phyloP scores from a whole-genome alignment of 2,888 invertebrate species.

The Drosophila algonquin region DNA sequence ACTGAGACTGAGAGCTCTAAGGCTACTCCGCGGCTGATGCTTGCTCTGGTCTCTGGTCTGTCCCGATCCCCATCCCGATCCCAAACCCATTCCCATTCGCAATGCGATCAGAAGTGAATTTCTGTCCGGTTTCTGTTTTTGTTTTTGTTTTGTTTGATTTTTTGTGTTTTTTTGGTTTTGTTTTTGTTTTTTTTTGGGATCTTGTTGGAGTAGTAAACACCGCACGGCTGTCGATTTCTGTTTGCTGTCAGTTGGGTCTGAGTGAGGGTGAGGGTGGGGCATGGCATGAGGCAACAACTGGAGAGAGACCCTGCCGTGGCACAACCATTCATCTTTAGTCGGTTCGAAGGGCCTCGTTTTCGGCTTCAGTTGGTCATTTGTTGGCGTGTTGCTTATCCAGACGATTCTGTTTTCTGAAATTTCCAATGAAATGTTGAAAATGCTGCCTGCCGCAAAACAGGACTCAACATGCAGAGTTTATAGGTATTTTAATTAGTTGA shows the following conservation, averaged over 20 bases:
- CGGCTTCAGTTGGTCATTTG: slow-evolving; percentile 42
- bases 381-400: slow-evolving; percentile 78
- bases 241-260: slow-evolving; percentile 65
- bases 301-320: slow-evolving; percentile 35
- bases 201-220: slow-evolving; percentile 72
- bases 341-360: slow-evolving; percentile 73
- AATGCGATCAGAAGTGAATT: slow-evolving; percentile 63
- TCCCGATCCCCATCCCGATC: slow-evolving; percentile 35
- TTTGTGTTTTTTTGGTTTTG: slow-evolving; percentile 27
- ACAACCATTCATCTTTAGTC: slow-evolving; percentile 75
- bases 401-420: slow-evolving; percentile 52
- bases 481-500: slow-evolving; percentile 77
- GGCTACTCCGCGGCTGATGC: slow-evolving; percentile 26
- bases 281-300: slow-evolving; percentile 3
- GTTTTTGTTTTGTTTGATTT: slow-evolving; percentile 39
- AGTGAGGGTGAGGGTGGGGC: slow-evolving; percentile 33
- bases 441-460: slow-evolving; percentile 56
- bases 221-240: slow-evolving; percentile 73
- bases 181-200: slow-evolving; percentile 46
- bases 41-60: slow-evolving; percentile 26
- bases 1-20: slow-evolving; percentile 18
- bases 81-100: slow-evolving; percentile 55
- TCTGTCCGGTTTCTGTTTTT: slow-evolving; percentile 31
- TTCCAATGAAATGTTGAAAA: slow-evolving; percentile 76
- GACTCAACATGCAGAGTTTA: slow-evolving; percentile 70